A percentile compares a stretch with the other conserved stretches of the same genome.
Evolutionary conservation across 1,140 invertebrate species (phyloP).

Genomic region (Zophobas morio): DNA sequence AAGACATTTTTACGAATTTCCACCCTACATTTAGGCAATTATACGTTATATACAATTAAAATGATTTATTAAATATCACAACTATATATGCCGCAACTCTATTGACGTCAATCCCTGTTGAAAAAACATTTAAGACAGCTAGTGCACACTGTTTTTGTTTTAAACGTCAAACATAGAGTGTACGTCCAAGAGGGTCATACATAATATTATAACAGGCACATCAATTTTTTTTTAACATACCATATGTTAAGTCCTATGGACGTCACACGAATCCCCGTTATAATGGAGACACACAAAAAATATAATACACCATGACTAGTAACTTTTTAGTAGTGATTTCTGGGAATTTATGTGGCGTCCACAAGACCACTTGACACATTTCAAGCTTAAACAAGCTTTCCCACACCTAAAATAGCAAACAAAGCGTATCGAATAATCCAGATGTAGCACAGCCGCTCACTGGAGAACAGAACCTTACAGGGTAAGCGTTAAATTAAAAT

Average conservation of each 20-base stretch:
- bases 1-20: conserved; percentile 46
- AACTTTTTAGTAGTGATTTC: conserved; percentile 34
- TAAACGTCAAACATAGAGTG: conserved; percentile 58
- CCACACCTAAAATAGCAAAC: conserved; percentile 37
- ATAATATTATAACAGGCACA: conserved; percentile 59
- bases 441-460: neutral
- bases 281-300: conserved; percentile 14
- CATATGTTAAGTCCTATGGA: neutral
- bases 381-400: conserved; percentile 38
- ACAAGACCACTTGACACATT: conserved; percentile 24
- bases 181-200: conserved; percentile 51
- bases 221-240: conserved; percentile 49
- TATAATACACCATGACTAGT: conserved; percentile 37
- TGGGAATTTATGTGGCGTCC: conserved; percentile 13
- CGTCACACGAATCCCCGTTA: conserved; percentile 12
- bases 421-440: conserved; percentile 21
- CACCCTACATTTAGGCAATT: conserved; percentile 49
- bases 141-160: conserved; percentile 52
- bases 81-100: conserved; percentile 65
- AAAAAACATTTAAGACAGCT: conserved; percentile 59
- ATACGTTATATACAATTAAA: conserved; percentile 59
- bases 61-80: conserved; percentile 65
- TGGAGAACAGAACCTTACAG: conserved; percentile 13
- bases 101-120: conserved; percentile 61
- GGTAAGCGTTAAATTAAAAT: conserved; percentile 25